Conservation (phyloP, 2,888 invertebrate genomes). For the Xylocampa areola region DNA sequence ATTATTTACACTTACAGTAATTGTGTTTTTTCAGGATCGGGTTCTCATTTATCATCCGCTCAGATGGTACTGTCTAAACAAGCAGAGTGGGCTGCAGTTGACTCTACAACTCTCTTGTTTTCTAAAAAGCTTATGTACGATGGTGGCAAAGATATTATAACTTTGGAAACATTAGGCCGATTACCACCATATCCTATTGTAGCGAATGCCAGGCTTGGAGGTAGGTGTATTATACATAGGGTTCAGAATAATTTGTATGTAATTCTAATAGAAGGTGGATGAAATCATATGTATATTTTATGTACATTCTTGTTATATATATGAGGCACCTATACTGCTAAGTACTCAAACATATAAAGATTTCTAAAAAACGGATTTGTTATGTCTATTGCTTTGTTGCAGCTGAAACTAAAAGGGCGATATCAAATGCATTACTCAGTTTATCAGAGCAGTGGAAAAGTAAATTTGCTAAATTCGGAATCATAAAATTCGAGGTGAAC, state of each 20-base stretch:
- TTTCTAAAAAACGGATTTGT: too few relatives aligned
- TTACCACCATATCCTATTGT: constrained; percentile 92
- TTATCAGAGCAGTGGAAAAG: constrained; percentile 81
- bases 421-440: constrained; percentile 79
- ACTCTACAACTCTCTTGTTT: constrained; percentile 89
- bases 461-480: constrained; percentile 84
- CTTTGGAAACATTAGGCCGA: constrained; percentile 91
- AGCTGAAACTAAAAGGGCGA: constrained; percentile 79
- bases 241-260: too few relatives aligned
- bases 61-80: constrained; percentile 91
- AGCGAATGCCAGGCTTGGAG: constrained; percentile 88
- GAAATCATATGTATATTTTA: too few relatives aligned
- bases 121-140: constrained; percentile 89
- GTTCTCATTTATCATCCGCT: constrained; percentile 90
- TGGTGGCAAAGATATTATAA: constrained; percentile 87
- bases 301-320: too few relatives aligned
- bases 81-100: constrained; percentile 91
- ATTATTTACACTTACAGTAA: background rate
- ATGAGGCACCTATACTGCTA: background rate
- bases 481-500: constrained; percentile 84
- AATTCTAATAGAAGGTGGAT: too few relatives aligned
- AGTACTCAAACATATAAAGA: too few relatives aligned
- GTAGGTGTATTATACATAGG: constrained; percentile 74
- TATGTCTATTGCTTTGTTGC: constrained; percentile 58
- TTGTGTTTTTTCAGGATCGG: constrained; percentile 80